Evolutionary conservation across 1,140 invertebrate species (phyloP), one percentile per base, ranked within the genome.

Genomic region (Drosophila rufa): DNA sequence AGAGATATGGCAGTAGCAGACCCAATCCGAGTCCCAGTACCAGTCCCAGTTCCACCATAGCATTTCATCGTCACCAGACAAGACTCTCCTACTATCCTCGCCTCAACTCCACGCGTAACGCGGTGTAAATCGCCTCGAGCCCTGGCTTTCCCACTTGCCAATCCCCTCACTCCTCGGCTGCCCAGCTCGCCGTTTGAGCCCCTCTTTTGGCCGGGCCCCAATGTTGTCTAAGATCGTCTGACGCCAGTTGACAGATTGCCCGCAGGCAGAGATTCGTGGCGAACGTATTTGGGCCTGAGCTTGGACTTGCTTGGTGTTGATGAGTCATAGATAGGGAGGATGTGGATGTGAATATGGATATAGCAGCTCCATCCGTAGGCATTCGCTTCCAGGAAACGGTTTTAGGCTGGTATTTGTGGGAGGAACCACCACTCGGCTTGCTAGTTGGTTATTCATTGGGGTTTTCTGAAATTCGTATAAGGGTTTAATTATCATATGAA

Each of bases 241-340:
- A 90, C 79, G 85, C 81, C 85, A 79, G 85, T 90, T 90, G 85
- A 90, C 85, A 90, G 85, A 90, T 90, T 90, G 79, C 75, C 85
- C 79, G 50, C 65, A 75, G 85, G 85, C 86, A 68, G 73, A 79
- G 71, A 90, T 73, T 90, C 71, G 71, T 68, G 62, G 53, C 64
- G n/a, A n/a, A 61, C 60, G 47, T 89, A 83, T 87, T 83, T 89
- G 76, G 84, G 45, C 45, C 71, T 87, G 48, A 51, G 61, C 77
- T 87, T 83, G 62, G 59, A 61, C 57, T 53, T 56, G 50, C 70
- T 55, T 56, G 79, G 79, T 76, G 84, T 75, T 76, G 80, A 86
- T 86, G 83, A 86, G 83, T 87, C 83, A 83, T 36, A 74, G 68
- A 83, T 80, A 71, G 55, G 14, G 38, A 50, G 50, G 71, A 48